Evolutionary conservation across 2,797 vertebrate genomes (phyloP), one percentile per base, ranked within the genome.

Genomic region (Gastrophryne carolinensis): DNA sequence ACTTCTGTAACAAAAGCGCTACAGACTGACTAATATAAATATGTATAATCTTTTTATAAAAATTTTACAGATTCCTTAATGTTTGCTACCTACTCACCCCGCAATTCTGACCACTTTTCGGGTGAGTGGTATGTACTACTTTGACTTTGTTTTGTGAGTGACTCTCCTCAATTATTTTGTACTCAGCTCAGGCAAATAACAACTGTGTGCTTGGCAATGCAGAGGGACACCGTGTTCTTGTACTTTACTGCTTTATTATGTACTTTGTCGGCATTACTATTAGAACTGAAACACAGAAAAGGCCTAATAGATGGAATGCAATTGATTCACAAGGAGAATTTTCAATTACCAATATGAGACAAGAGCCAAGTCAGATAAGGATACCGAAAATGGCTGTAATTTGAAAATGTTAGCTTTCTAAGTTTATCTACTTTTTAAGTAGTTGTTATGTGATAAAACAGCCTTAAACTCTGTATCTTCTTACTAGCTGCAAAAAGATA

Each of bases 241-340:
- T 73, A 24, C 47, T 34, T 60, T 67, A 75, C 67, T 67, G 54
- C 63, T 67, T 75, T 62, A 75, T 75, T 67, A 75, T 60, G 53
- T 47, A 19, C 53, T 60, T 35, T 67, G 54, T 63, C 57, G 72
- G 52, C 54, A 58, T 75, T 67, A 37, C 63, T 58, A 50, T 75
- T 67, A 75, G 41, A 44, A 56, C 72, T 50, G 34, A 19, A 29
- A 13, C 72, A 60, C 39, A 60, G 13, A 66, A 74, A 67, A 75
- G 54, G 27, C 37, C 39, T 37, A 37, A 60, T 21, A 35, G 39
- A 35, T 37, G 23, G 32, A 67, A 58, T 47, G 27, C 12, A 27
- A 52, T 29, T 32, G 53, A 49, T 19, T 27, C 35, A 60, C 67
- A 58, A 21, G 29, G 32, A 61, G 37, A 58, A 53, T 61, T 75